A percentile compares a stretch with the other conserved stretches of the same genome.
Conservation (phyloP, 2,797 vertebrate genomes). For the Centropyge bicolor region DNA sequence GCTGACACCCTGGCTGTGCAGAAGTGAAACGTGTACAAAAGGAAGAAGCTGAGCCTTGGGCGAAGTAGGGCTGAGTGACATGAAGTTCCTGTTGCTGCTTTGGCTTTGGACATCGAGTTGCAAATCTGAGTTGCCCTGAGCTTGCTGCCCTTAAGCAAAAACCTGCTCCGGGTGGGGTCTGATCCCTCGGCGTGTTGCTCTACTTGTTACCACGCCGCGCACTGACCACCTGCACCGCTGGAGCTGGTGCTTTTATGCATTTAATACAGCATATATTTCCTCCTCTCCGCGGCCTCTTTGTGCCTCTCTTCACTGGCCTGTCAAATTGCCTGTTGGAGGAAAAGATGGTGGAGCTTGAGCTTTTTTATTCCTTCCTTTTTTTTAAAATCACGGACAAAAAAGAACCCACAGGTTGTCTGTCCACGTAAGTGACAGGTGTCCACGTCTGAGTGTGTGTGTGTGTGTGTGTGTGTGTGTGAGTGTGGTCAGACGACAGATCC, state of each 20-base stretch:
- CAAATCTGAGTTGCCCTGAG: constrained; percentile 41
- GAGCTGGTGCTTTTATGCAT: constrained; percentile 70
- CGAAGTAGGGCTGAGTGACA: constrained; percentile 19
- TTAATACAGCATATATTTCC: constrained; percentile 63
- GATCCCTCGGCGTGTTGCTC: constrained; percentile 45
- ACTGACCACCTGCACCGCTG: constrained; percentile 61
- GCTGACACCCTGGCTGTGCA: constrained; percentile 4
- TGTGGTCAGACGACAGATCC: constrained; percentile 68
- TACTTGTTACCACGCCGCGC: constrained; percentile 29
- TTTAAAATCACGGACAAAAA: constrained; percentile 44
- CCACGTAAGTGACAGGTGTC: constrained; percentile 75
- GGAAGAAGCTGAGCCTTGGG: constrained; percentile 13
- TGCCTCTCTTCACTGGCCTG: constrained; percentile 71
- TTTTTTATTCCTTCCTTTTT: too few relatives aligned
- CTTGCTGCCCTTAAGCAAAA: constrained; percentile 36
- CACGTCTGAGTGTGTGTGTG: constrained; percentile 14
- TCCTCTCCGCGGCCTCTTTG: constrained; percentile 31
- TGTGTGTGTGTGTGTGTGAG: constrained; percentile 50
- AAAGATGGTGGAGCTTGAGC: constrained; percentile 49
- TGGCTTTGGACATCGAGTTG: constrained; percentile 22
- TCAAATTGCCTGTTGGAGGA: constrained; percentile 72
- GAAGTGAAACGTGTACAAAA: constrained; percentile 28
- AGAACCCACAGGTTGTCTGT: constrained; percentile 67
- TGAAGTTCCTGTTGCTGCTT: constrained; percentile 29
- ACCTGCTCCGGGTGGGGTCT: constrained; percentile 53